These are phyloP conservation scores for Mionectes macconnelli DNA, from an alignment of 2,113 vertebrate genomes.

Conservation along the genomic window DNA sequence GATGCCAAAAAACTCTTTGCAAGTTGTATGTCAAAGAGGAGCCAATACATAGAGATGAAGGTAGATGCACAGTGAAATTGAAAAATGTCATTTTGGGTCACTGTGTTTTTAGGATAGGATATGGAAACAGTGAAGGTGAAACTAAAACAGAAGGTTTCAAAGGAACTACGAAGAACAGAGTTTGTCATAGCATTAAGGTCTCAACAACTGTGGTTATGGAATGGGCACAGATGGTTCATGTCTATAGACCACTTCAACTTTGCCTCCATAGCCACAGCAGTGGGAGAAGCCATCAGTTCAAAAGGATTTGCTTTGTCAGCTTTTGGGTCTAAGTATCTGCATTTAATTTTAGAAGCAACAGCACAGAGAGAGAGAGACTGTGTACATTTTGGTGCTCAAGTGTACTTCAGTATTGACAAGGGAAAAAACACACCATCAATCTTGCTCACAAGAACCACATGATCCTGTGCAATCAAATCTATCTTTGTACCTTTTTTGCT, in stretches of 20 bases:
- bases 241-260: background rate
- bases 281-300: background rate
- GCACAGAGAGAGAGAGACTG: background rate
- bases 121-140: background rate
- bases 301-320: background rate
- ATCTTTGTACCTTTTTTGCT: background rate
- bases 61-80: background rate
- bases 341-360: background rate
- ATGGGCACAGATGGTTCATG: accelerated
- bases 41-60: background rate
- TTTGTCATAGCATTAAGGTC: background rate
- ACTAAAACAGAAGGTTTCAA: background rate
- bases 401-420: accelerated
- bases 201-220: background rate
- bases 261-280: background rate
- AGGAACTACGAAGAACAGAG: background rate
- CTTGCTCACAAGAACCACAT: background rate
- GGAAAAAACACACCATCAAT: background rate
- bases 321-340: background rate
- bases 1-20: background rate
- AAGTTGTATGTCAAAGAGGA: background rate
- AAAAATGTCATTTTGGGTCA: background rate
- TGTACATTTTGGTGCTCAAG: background rate
- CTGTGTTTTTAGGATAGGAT: background rate
- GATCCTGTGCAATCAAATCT: background rate